Conservation (phyloP, 2,888 invertebrate genomes). For the Isotomurus palustris region DNA sequence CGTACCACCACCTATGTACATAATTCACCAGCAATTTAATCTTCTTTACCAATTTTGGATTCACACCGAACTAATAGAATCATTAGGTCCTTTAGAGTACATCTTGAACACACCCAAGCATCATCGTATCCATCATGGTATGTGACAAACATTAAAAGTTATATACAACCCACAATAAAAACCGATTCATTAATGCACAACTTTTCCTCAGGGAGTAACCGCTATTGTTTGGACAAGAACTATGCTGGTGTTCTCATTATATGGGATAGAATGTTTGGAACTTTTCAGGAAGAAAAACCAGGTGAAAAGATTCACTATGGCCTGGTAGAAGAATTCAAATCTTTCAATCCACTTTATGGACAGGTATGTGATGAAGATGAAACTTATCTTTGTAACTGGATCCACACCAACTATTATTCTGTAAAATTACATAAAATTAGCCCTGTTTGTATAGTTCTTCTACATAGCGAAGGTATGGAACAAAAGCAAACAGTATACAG, state of each 20-base stretch:
- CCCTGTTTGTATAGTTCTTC: too few relatives aligned
- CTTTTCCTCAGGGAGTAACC: constrained; percentile 66
- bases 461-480: constrained; percentile 65
- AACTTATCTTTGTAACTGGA: too few relatives aligned
- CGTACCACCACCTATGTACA: constrained; percentile 71
- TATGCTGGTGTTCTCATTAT: constrained; percentile 86
- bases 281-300: constrained; percentile 68
- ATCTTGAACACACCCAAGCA: constrained; percentile 84
- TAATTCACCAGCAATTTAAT: constrained; percentile 76
- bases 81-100: constrained; percentile 77
- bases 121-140: constrained; percentile 79
- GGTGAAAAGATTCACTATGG: constrained; percentile 78
- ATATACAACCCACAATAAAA: neutral
- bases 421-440: too few relatives aligned
- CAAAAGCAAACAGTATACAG: constrained; percentile 58
- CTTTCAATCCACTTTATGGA: constrained; percentile 71
- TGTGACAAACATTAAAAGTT: constrained; percentile 12
- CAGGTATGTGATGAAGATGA: constrained; percentile 54
- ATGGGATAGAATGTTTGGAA: constrained; percentile 80
- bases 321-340: constrained; percentile 71
- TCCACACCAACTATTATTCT: too few relatives aligned
- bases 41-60: constrained; percentile 58
- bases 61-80: constrained; percentile 64
- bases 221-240: constrained; percentile 87
- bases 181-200: constrained; percentile 49